These are phyloP conservation scores for Bruchidius siliquastri DNA, from an alignment of 2,888 invertebrate genomes.

Conservation along the genomic window DNA sequence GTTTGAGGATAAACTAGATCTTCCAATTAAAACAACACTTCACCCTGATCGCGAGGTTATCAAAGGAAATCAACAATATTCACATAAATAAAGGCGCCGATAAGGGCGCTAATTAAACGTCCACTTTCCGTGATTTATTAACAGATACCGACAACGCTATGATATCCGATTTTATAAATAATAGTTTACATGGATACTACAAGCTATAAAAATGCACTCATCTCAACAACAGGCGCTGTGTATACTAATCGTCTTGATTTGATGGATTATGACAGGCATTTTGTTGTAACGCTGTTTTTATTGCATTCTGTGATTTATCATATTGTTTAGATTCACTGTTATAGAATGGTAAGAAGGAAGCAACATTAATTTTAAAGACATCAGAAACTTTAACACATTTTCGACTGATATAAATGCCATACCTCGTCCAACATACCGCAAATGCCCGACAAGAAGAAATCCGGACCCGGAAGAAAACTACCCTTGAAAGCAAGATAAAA, in stretches of 20 bases:
- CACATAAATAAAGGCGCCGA: not conserved
- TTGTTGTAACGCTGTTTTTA: not conserved
- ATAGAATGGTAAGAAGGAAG: not conserved
- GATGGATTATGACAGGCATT: not conserved
- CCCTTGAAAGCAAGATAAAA: too few species aligned
- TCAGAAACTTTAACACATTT: too few species aligned
- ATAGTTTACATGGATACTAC: not conserved
- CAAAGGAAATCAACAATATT: not conserved
- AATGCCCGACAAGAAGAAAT: too few species aligned
- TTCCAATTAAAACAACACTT: not conserved
- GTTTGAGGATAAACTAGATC: not conserved
- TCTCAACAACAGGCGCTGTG: not conserved
- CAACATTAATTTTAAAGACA: too few species aligned
- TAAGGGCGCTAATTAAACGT: not conserved
- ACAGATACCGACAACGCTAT: not conserved
- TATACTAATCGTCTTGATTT: not conserved
- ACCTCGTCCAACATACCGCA: too few species aligned
- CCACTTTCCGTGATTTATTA: not conserved
- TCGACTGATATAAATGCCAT: too few species aligned
- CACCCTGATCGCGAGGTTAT: not conserved
- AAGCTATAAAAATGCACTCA: not conserved
- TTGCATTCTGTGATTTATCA: not conserved
- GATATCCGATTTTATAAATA: not conserved
- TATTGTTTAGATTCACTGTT: not conserved
- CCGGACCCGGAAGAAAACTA: too few species aligned